phyloP scores from a whole-genome alignment of 2,888 invertebrate genomes.

The Pterostichus madidus region DNA sequence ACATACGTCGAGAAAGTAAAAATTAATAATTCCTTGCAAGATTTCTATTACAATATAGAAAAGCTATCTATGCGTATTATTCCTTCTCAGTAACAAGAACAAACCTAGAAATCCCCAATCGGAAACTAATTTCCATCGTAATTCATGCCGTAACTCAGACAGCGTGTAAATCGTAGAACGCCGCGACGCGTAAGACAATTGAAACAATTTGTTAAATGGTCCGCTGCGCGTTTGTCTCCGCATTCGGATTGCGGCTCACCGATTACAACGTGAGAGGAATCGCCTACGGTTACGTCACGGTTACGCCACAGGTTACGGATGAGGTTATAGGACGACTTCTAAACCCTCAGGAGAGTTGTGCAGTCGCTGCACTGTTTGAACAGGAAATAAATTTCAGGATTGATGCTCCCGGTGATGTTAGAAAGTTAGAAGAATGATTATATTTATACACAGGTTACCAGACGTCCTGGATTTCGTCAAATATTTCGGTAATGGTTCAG shows the following conservation, averaged over 20 bases:
- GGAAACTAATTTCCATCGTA: conserved; percentile 11
- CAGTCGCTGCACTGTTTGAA: not conserved
- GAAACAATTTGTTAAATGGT: conserved; percentile 45
- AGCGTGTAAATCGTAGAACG: not conserved
- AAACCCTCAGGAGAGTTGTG: not conserved
- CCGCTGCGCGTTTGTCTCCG: not conserved
- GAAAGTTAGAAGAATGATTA: not conserved
- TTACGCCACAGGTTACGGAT: not conserved
- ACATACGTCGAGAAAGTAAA: too few relatives aligned
- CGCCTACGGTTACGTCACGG: conserved; percentile 3
- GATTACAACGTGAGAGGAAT: conserved; percentile 17
- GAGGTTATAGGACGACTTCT: not conserved
- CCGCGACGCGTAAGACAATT: conserved; percentile 26
- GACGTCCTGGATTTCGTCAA: too few relatives aligned
- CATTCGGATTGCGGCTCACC: not conserved
- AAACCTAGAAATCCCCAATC: not conserved
- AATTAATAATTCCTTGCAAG: too few relatives aligned
- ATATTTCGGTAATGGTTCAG: too few relatives aligned
- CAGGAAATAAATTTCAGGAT: not conserved
- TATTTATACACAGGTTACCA: too few relatives aligned
- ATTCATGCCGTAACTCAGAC: not conserved
- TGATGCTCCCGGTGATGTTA: not conserved
- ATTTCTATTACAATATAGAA: too few relatives aligned
- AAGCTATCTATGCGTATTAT: too few relatives aligned
- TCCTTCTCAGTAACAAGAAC: too few relatives aligned